Conservation (phyloP, 2,113 vertebrate species). For the Oryzias javanicus region DNA sequence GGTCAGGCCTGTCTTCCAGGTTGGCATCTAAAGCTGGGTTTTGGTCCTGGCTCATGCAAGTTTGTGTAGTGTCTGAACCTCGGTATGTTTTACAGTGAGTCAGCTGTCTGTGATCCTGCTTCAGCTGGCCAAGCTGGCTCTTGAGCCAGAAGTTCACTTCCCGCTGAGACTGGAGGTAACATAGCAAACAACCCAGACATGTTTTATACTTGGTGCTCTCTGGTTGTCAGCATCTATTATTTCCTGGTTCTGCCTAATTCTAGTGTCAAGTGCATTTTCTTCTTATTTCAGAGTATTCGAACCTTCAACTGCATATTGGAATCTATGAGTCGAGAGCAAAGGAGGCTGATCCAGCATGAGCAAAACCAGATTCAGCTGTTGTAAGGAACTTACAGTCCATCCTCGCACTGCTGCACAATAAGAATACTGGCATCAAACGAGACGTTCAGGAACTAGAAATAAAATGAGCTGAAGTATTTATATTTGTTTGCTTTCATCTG, state of each 20-base stretch:
- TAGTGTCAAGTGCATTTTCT: background rate
- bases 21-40: constrained; percentile 10
- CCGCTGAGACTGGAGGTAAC: constrained; percentile 82
- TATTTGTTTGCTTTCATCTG: background rate
- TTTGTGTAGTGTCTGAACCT: background rate
- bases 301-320: constrained; percentile 85
- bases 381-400: constrained; percentile 12
- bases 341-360: constrained; percentile 71
- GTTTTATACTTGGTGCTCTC: background rate
- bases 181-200: background rate
- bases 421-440: background rate
- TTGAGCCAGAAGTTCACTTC: constrained; percentile 63
- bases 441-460: background rate
- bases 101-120: constrained; percentile 79
- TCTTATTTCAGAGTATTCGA: constrained; percentile 78
- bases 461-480: background rate
- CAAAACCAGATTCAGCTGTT: constrained; percentile 64
- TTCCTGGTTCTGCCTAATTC: background rate
- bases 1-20: constrained; percentile 41
- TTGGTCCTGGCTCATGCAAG: background rate
- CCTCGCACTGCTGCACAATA: background rate
- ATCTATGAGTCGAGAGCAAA: constrained; percentile 67
- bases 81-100: constrained; percentile 18
- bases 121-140: constrained; percentile 75
- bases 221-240: background rate